phyloP scores from a whole-genome alignment of 2,888 invertebrate genomes.

The Orthosia incerta region DNA sequence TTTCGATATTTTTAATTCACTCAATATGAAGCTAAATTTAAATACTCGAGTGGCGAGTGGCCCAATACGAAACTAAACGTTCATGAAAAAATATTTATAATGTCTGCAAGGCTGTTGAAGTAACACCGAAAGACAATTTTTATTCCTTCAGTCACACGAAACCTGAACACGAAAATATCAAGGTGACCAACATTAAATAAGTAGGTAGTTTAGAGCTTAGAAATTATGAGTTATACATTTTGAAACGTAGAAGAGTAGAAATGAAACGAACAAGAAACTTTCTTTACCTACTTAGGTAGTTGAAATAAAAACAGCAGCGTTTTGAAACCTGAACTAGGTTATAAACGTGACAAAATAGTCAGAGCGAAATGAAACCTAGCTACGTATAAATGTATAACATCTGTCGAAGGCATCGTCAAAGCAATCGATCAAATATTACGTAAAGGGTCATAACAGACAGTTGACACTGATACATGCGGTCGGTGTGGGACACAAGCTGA shows the following conservation, averaged over 20 bases:
- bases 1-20: conserved; percentile 56
- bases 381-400: not conserved
- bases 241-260: not conserved
- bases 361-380: not conserved
- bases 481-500: conserved; percentile 42
- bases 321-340: not conserved
- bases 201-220: not conserved
- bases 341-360: conserved; percentile 8
- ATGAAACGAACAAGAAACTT: not conserved
- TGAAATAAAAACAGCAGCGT: not conserved
- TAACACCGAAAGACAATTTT: conserved; percentile 21
- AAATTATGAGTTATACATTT: conserved; percentile 2
- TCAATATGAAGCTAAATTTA: conserved; percentile 47
- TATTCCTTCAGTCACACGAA: conserved; percentile 5
- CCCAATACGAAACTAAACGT: conserved; percentile 21
- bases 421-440: conserved; percentile 39
- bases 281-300: not conserved
- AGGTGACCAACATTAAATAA: conserved; percentile 9
- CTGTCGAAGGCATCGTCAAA: conserved; percentile 20
- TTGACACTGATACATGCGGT: conserved; percentile 55
- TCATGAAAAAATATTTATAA: conserved; percentile 18
- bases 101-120: conserved; percentile 36
- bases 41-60: conserved; percentile 40
- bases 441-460: conserved; percentile 40
- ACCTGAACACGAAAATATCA: conserved; percentile 17